A percentile compares a stretch with the other conserved stretches of the same genome.
phyloP scores from a whole-genome alignment of 1,140 invertebrate genomes.

The Calephelis virginiensis region DNA sequence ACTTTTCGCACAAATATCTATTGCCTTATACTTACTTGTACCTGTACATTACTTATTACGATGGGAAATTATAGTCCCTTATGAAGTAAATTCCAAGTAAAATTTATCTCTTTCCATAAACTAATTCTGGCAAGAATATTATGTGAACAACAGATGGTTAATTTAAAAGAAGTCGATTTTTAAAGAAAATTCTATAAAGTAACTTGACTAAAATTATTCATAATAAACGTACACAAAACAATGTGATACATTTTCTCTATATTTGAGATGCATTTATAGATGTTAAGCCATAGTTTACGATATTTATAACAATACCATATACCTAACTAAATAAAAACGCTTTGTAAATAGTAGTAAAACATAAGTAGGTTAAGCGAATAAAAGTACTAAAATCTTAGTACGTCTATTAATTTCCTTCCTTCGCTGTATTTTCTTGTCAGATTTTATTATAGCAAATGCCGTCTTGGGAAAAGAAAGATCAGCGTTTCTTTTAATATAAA shows the following conservation, averaged over 20 bases:
- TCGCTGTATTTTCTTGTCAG: slow-evolving; percentile 2
- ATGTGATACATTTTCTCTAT: slow-evolving; percentile 68
- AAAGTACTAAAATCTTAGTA: slow-evolving; percentile 18
- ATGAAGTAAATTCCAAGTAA: too few species aligned
- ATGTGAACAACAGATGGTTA: neutral
- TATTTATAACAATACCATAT: slow-evolving; percentile 70
- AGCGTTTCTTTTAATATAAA: slow-evolving; percentile 10
- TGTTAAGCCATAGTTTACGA: slow-evolving; percentile 50
- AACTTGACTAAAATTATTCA: slow-evolving; percentile 2
- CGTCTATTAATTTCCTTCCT: slow-evolving; percentile 3
- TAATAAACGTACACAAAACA: slow-evolving; percentile 54
- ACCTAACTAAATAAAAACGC: slow-evolving; percentile 46
- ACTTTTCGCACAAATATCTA: too few species aligned
- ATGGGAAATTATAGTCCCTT: too few species aligned
- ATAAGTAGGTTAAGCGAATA: slow-evolving; percentile 17
- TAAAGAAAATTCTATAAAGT: neutral
- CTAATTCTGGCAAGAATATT: too few species aligned
- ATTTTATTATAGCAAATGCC: slow-evolving; percentile 15
- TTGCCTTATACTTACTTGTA: too few species aligned
- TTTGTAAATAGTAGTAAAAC: slow-evolving; percentile 71
- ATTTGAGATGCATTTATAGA: slow-evolving; percentile 70
- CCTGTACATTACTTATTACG: too few species aligned
- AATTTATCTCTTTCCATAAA: too few species aligned
- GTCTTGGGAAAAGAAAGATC: slow-evolving; percentile 9
- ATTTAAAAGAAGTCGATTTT: neutral